Evolutionary conservation across 2,113 vertebrate species (phyloP), one percentile per base, ranked within the genome.

Genomic region (Corythaeola cristata): DNA sequence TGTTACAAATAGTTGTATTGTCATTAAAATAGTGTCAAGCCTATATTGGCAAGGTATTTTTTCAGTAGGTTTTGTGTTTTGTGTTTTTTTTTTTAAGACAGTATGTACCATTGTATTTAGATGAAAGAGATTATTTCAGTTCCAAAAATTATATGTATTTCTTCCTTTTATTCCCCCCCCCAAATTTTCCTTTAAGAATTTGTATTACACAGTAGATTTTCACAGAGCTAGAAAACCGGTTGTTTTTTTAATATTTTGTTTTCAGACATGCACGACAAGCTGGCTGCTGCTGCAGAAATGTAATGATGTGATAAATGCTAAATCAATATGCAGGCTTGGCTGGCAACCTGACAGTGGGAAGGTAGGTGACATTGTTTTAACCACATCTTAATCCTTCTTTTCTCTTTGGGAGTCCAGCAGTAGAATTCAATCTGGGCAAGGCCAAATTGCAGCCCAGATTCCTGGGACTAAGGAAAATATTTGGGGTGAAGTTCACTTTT

Each of bases 281-380:
- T 99, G 98, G 99, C 97, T 96, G 5, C 81, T 99, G 95, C 98
- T 99, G 78, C 98, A 98, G 97, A 99, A 99, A 93, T 98, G 98
- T 84, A 99, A 98, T 11, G 99, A 99, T 78, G 96, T 99, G 94
- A 97, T 98, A 86, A 99, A 98, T 83, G 98, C 99, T 37, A 98
- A 98, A 97, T 99, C 99, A 63, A 98, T 99, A 90, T 99, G 99
- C 95, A 98, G 99, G 49, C 98, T 99, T 79, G 97, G 98, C 50
- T 99, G 99, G 99, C 99, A 99, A 90, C 99, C 99, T 6, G 73
- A 77, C 71, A 92, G 64, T 15, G 99, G 98, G n/a, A 98, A 99
- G 98, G 99, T 99, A 96, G 97, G 56, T 89, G 67, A 37, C 32
- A 32, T 6, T 45, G 9, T 47, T 87, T 88, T 41, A 39, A n/a